Base-by-base conservation (phyloP, 2,797 vertebrate genomes). In the Hippopotamyrus pictus region DNA sequence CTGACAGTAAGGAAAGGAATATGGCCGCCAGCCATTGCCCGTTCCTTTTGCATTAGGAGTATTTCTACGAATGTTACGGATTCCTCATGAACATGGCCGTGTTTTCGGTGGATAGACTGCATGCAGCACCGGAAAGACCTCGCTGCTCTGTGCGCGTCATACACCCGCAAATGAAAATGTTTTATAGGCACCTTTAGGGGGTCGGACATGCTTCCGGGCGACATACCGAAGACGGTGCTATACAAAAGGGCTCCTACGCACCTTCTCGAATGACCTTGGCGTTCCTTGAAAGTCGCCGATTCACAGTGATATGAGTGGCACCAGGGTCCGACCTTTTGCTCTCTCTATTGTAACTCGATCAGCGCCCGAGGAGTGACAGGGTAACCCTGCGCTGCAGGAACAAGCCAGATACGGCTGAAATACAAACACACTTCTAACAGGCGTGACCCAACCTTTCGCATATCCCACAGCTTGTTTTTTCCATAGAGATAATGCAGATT, bases 391-490 rank as follows among this genome's bases (percentile, higher is more conserved):
- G 85, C 83, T 82, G 92, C 90, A 0, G 2, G 0, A 85, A 92
- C 84, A 92, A 91, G 89, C 92, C 89, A 86, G 90, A 93, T 91
- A 93, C 84, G 69, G 88, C 89, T 83, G 48, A 88, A 87, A 90
- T 79, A 94, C 93, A 95, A 95, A 95, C 93, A 93, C 88, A 59
- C 91, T 85, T 73, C 90, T 95, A 95, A 95, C 92, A 95, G 92
- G 93, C 93, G 50, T 94, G 93, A 94, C 93, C 89, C 87, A 89
- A 92, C 92, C 90, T 91, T 33, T 14, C 92, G 90, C 94, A 94
- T 94, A 93, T 88, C 91, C 90, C 90, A 90, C 17, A 88, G 92
- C 92, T 90, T 92, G 91, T 92, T 93, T 90, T 91, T 91, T 65
- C 44, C 90, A 90, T 91, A 92, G 90, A 92, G 91, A 92, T 92